Evolutionary conservation across 2,113 vertebrate genomes (phyloP), one percentile per base, ranked within the genome.

Genomic region (Craseonycteris thonglongyai): DNA sequence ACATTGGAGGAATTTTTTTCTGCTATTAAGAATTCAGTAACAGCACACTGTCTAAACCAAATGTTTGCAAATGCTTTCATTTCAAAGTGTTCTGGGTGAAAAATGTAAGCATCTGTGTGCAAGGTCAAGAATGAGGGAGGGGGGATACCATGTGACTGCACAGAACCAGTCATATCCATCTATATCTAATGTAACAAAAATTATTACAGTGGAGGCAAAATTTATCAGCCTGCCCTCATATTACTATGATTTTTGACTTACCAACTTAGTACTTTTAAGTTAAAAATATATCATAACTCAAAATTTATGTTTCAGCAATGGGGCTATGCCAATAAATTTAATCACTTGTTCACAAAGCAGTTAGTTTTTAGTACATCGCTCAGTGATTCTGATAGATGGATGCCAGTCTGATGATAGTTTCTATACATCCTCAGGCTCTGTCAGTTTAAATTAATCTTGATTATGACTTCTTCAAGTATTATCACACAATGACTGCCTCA

Each of bases 391-490:
- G n/a, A 88, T 90, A 74, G 68, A 96, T 86, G 79, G 76, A 85
- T 96, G 68, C 22, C 65, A 94, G 19, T 78, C 35, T 96, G 81
- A 83, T 56, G 78, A 91, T 83, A 78, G 79, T 12, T 88, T 94
- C 96, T 89, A 87, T 47, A 84, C 22, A 82, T 90, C 49, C 74
- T 93, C 51, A 91, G 58, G 47, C 38, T 28, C 5, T 88, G 40
- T 63, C 76, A 51, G 45, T 71, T 54, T 96, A 83, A 92, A 95
- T 97, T 75, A 92, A 93, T 97, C 82, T 84, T 94, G 93, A 97
- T 88, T 80, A 58, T 89, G 63, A 96, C 21, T 86, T 91, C 30
- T 82, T 94, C 66, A 82, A 80, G 30, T 61, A 56, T 88, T 49
- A 88, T 91, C 76, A 96, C 71, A 91, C 40, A 80, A 56, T 87